Evolutionary conservation across 1,140 invertebrate species (phyloP).

Genomic region (Drosophila sulfurigaster): DNA sequence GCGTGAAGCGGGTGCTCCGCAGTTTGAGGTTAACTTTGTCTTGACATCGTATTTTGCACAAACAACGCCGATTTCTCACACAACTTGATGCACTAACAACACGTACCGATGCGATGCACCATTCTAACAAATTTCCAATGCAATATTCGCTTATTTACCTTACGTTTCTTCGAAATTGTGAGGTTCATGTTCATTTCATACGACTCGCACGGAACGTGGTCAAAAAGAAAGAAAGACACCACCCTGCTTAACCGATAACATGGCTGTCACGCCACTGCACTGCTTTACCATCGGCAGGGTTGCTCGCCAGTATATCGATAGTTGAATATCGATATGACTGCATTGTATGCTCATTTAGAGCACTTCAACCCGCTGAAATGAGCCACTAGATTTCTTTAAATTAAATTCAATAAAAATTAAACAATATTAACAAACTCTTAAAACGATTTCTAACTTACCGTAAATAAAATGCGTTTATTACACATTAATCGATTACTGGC

Average conservation of each 20-base stretch:
- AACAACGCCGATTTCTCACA: constrained; percentile 27
- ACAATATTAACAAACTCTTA: neutral
- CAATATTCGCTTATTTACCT: constrained; percentile 81
- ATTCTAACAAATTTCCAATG: constrained; percentile 2
- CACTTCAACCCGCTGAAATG: neutral
- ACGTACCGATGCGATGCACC: neutral
- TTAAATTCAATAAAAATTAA: neutral
- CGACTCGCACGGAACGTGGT: constrained; percentile 84
- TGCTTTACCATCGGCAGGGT: constrained; percentile 41
- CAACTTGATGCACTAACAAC: constrained; percentile 25
- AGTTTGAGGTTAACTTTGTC: constrained; percentile 75
- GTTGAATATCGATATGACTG: neutral
- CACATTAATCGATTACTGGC: neutral
- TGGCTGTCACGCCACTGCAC: constrained; percentile 51
- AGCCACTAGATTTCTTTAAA: neutral
- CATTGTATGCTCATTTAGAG: neutral
- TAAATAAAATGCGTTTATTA: neutral
- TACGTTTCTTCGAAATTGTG: constrained; percentile 86
- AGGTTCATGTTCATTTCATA: constrained; percentile 85
- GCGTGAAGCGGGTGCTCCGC: constrained; percentile 32
- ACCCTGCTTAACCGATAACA: constrained; percentile 66
- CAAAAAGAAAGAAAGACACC: constrained; percentile 81
- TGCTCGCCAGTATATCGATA: constrained; percentile 21
- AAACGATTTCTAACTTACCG: neutral
- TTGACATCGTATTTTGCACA: constrained; percentile 10